These are phyloP conservation scores for Ischnura elegans DNA, from an alignment of 2,888 invertebrate genomes.

Conservation along the genomic window DNA sequence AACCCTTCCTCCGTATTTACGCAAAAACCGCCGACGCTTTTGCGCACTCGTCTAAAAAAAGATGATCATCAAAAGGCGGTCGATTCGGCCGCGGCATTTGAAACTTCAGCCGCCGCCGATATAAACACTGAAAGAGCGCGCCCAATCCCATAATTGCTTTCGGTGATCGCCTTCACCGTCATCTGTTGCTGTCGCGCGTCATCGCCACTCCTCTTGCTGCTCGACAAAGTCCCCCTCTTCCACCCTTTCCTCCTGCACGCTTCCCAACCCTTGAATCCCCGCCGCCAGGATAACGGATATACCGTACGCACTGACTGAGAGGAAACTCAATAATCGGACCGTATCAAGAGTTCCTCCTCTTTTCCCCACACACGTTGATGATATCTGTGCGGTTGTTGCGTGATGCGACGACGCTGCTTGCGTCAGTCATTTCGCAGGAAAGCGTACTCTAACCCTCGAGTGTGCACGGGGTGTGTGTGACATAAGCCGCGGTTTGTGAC, in stretches of 20 bases:
- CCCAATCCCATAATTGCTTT: constrained; percentile 1
- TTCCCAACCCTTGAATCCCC: not conserved
- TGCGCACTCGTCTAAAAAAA: constrained; percentile 8
- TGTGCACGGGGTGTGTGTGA: not conserved
- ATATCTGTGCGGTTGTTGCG: not conserved
- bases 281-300: not conserved
- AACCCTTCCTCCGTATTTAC: not conserved
- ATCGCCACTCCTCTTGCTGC: not conserved
- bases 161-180: not conserved
- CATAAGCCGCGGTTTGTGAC: too few relatives aligned
- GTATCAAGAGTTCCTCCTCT: not conserved
- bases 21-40: not conserved
- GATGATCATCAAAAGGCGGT: not conserved
- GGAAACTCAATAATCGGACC: constrained; percentile 15
- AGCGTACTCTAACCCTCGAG: not conserved
- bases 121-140: not conserved
- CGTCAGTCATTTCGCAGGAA: not conserved
- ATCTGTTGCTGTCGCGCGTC: not conserved
- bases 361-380: not conserved
- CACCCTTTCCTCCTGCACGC: not conserved
- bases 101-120: not conserved
- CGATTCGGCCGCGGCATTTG: not conserved
- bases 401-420: not conserved
- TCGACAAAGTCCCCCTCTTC: not conserved
- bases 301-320: not conserved